Conservation (phyloP, 2,113 vertebrate species). For the Phalacrocorax brasilianus region DNA sequence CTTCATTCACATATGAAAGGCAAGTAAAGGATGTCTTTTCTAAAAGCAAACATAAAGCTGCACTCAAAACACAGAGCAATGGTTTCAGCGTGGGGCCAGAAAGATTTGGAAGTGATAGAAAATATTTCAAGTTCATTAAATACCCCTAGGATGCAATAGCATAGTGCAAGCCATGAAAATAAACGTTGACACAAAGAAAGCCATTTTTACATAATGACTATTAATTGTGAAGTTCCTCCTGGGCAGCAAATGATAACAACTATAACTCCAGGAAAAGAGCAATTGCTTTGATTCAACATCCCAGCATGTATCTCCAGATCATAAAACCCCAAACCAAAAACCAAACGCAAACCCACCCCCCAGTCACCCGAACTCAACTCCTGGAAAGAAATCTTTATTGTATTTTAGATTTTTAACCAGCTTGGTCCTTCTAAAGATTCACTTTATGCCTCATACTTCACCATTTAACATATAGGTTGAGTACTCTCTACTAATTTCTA, state of each 20-base stretch:
- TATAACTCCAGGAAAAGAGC: neutral
- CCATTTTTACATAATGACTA: slow-evolving; percentile 2
- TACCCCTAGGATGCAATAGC: neutral
- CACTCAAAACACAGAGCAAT: neutral
- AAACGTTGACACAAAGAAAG: slow-evolving; percentile 11
- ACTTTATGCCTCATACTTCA: neutral
- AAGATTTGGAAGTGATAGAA: neutral
- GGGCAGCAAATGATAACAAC: slow-evolving; percentile 10
- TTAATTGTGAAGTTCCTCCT: slow-evolving; percentile 27
- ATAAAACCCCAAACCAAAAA: neutral
- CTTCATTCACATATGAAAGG: neutral
- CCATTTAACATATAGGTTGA: neutral
- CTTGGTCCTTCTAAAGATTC: neutral
- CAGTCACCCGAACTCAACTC: neutral
- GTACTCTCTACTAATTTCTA: neutral
- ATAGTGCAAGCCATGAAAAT: neutral
- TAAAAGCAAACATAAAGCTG: neutral
- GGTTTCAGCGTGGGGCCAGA: neutral
- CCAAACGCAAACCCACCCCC: neutral
- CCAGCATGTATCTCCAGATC: neutral
- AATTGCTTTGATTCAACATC: slow-evolving; percentile 19
- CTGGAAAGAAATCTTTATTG: neutral
- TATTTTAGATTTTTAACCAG: neutral
- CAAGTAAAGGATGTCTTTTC: neutral
- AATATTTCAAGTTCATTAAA: slow-evolving; percentile 38